Evolutionary conservation across 2,797 vertebrate species (phyloP).

Genomic region (Lophius americanus): DNA sequence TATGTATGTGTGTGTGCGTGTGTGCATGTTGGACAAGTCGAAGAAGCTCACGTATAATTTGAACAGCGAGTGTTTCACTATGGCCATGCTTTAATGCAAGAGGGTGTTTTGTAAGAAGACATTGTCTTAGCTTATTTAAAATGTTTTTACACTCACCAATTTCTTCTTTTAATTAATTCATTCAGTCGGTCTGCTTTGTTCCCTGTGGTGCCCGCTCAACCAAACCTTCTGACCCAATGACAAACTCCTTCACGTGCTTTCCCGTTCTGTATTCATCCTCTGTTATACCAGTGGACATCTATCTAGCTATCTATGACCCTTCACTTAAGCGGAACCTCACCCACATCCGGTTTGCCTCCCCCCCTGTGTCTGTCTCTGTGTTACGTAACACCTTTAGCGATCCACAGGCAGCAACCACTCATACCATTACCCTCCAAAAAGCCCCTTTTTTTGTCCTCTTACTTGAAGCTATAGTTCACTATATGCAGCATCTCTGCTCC

Average conservation of each 20-base stretch:
- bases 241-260: not conserved
- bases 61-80: conserved; percentile 36
- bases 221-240: conserved; percentile 24
- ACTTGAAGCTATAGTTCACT: conserved; percentile 38
- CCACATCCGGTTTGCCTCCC: conserved; percentile 28
- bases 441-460: conserved; percentile 32
- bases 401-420: conserved; percentile 50
- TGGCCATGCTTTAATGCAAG: conserved; percentile 42
- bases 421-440: conserved; percentile 43
- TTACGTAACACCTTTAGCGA: conserved; percentile 63
- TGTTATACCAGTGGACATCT: not conserved
- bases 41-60: conserved; percentile 63
- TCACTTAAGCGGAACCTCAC: conserved; percentile 37
- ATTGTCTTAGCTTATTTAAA: conserved; percentile 20
- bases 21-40: conserved; percentile 40
- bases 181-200: conserved; percentile 31
- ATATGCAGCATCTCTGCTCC: conserved; percentile 1
- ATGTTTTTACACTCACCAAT: conserved; percentile 7
- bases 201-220: conserved; percentile 40
- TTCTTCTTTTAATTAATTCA: conserved; percentile 29
- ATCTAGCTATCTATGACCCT: conserved; percentile 27
- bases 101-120: conserved; percentile 35
- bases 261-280: conserved; percentile 17
- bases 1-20: conserved; percentile 8
- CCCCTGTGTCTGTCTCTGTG: conserved; percentile 28